Base-by-base conservation (phyloP, 2,888 invertebrate genomes). In the Odontocolon sp. region DNA sequence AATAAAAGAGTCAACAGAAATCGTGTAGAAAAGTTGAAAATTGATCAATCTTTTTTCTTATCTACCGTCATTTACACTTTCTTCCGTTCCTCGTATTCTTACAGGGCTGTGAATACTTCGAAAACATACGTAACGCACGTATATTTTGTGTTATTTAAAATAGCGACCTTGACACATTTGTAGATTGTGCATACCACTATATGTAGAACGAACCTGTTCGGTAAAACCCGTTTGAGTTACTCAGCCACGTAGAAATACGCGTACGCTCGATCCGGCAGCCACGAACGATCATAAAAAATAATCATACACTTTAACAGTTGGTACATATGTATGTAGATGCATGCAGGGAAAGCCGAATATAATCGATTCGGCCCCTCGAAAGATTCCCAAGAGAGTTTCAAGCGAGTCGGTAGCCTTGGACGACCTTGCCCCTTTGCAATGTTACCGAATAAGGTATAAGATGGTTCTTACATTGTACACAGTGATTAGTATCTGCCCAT, bases 311-410 rank as follows among this genome's bases (percentile, higher is more conserved):
- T 33, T 45, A 18, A 67, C 36, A 74, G 54, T 69, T 50, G 28
- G n/a, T 9, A 8, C 21, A 54, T 33, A 45, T 54, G 28, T 54
- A 61, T 70, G 47, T 67, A 28, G 38, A 76, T 68, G 54, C 14
- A 47, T 23, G 70, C 33, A 52, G 9, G 61, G 36, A 67, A 64
- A 54, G 18, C 76, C 61, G 42, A 67, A 77, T 71, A 68, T 68
- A 72, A 72, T 69, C 57, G 77, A 68, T 77, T 71, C 36, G 14
- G 57, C 45, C 33, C 40, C 36, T 54, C 52, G 40, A 28, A 31
- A 57, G 82, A 84, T 82, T 83, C 82, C 80, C 84, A 80, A 82
- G 84, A 84, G 83, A 82, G 70, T 78, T n/a, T 78, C 72, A 77
- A 79, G 82, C 79, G 77, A 63, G 63, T 36, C 63, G 33, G 45